Percentiles rank a stretch among this genome's conserved stretches.
Conservation (phyloP, 2,797 vertebrate species). For the Picus viridis region DNA sequence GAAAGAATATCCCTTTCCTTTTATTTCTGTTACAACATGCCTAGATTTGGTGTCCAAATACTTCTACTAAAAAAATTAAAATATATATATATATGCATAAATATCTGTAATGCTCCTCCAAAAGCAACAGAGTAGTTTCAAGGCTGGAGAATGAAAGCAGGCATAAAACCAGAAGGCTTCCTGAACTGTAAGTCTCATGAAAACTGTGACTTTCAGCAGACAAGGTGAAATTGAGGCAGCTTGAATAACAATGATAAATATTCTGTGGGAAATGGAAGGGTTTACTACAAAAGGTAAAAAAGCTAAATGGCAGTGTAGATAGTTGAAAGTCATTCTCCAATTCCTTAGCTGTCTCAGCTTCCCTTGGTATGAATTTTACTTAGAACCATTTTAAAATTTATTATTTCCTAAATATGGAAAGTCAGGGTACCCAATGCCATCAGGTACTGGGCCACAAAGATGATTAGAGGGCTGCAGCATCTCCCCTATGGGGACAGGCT, state of each 20-base stretch:
- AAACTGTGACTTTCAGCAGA: slow-evolving; percentile 37
- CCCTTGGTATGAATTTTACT: neutral
- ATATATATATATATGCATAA: no score
- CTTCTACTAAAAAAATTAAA: neutral
- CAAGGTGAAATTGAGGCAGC: slow-evolving; percentile 14
- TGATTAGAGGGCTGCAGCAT: no score
- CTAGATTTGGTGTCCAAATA: neutral
- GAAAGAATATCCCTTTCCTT: neutral
- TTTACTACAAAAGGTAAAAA: slow-evolving; percentile 19
- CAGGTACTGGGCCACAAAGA: accelerated
- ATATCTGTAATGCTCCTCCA: neutral
- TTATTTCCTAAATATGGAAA: neutral
- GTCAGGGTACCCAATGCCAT: accelerated
- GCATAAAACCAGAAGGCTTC: neutral
- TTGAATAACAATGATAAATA: slow-evolving; percentile 38
- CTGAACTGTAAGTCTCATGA: neutral
- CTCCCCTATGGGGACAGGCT: no score
- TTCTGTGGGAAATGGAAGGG: neutral
- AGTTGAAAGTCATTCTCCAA: neutral
- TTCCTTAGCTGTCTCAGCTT: neutral
- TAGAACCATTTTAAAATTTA: neutral
- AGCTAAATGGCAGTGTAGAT: neutral
- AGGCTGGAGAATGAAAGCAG: neutral
- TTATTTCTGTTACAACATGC: neutral
- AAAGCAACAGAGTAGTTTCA: slow-evolving; percentile 7